Conservation (phyloP, 2,888 invertebrate species). For the Cryptus viduatorius region DNA sequence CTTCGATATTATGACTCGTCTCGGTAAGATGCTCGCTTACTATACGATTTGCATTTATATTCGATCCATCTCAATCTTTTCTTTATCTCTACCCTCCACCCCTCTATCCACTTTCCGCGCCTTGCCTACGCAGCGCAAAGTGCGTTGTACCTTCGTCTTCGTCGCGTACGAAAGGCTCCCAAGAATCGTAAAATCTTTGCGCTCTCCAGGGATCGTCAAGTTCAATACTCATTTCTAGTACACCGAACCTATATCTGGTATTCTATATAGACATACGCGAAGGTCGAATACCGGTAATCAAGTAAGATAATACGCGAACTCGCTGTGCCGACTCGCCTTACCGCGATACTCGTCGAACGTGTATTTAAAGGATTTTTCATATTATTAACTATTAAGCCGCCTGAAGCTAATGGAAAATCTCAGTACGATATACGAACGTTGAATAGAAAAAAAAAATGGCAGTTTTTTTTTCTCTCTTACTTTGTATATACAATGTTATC, state of each 20-base stretch:
- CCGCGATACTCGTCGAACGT: background rate
- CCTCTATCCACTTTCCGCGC: background rate
- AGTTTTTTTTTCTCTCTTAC: too few relatives aligned
- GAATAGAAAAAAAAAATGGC: too few relatives aligned
- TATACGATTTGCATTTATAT: conserved; percentile 64
- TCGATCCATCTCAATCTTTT: conserved; percentile 61
- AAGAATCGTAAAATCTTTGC: conserved; percentile 58
- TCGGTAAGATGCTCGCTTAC: conserved; percentile 41
- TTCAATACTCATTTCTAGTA: conserved; percentile 40
- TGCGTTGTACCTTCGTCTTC: conserved; percentile 10
- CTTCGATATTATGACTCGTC: conserved; percentile 39
- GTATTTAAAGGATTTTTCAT: background rate
- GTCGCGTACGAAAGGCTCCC: conserved; percentile 30
- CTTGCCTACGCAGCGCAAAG: background rate
- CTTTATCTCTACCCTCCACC: conserved; percentile 20
- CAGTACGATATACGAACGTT: too few relatives aligned
- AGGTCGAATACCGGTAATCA: conserved; percentile 20
- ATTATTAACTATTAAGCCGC: too few relatives aligned
- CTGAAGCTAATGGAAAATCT: too few relatives aligned
- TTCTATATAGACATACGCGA: background rate
- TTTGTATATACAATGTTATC: too few relatives aligned
- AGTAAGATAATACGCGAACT: conserved; percentile 20
- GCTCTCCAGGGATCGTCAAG: conserved; percentile 12
- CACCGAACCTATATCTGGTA: background rate
- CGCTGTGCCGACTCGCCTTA: background rate